Percentiles rank a stretch among this genome's conserved stretches.
These are phyloP conservation scores for Orthosia gothica DNA, from an alignment of 2,888 invertebrate species.

Conservation along the genomic window DNA sequence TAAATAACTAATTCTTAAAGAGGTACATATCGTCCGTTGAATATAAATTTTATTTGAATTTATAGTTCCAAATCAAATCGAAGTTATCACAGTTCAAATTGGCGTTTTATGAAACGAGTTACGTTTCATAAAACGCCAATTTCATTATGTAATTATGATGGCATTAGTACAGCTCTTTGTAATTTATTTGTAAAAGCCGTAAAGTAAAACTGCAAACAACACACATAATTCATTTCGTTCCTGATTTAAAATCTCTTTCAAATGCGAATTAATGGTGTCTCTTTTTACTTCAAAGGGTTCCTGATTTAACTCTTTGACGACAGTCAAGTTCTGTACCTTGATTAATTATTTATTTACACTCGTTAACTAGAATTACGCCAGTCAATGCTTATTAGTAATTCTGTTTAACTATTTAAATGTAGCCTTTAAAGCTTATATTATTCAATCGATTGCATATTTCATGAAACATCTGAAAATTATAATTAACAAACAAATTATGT, in stretches of 20 bases:
- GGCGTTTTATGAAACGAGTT: no score
- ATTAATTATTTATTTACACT: slow-evolving; percentile 7
- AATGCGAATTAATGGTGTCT: background rate
- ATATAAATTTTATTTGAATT: no score
- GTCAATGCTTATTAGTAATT: background rate
- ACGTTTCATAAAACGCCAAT: no score
- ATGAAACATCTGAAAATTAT: background rate
- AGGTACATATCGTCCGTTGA: no score
- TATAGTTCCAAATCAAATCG: no score
- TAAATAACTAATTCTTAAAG: no score
- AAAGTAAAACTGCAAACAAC: background rate
- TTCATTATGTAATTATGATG: no score
- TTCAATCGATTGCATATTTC: no score
- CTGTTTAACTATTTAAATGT: background rate
- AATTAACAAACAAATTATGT: background rate
- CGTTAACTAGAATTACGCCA: background rate
- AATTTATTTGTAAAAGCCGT: background rate
- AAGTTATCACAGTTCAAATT: no score
- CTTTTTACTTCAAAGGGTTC: background rate
- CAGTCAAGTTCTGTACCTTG: slow-evolving; percentile 1
- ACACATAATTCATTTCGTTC: background rate
- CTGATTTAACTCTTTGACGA: background rate
- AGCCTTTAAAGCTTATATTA: background rate
- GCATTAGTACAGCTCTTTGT: no score
- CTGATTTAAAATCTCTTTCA: background rate